These are phyloP conservation scores for Hydrolagus colliei DNA, from an alignment of 2,797 vertebrate genomes.

Conservation along the genomic window DNA sequence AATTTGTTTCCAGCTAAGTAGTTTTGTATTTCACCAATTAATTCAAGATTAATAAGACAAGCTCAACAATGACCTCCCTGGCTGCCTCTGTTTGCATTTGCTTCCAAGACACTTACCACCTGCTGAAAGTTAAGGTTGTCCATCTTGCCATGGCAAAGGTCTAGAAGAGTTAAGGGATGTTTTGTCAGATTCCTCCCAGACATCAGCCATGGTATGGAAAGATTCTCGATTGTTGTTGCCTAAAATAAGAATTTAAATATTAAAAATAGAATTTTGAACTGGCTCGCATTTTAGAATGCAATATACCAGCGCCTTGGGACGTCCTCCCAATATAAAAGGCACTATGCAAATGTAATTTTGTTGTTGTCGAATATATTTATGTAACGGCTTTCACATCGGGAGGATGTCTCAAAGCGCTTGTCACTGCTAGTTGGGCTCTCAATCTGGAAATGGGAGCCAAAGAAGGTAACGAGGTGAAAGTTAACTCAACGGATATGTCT, in stretches of 20 bases:
- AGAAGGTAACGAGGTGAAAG: too few relatives aligned
- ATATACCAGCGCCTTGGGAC: not conserved
- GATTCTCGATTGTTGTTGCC: constrained; percentile 42
- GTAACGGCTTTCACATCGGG: too few relatives aligned
- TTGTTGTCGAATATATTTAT: too few relatives aligned
- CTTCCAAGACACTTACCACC: constrained; percentile 41
- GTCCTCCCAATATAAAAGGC: too few relatives aligned
- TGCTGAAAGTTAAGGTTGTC: constrained; percentile 49
- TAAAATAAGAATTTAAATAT: constrained; percentile 32
- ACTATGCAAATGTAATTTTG: too few relatives aligned
- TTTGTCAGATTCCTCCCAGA: constrained; percentile 43
- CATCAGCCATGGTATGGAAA: constrained; percentile 45
- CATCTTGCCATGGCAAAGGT: constrained; percentile 47
- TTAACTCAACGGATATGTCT: too few relatives aligned
- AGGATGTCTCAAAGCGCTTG: too few relatives aligned
- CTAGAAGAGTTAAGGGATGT: constrained; percentile 43
- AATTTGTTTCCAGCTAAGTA: not conserved
- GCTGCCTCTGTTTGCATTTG: not conserved
- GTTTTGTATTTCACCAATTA: not conserved
- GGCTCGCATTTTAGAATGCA: not conserved
- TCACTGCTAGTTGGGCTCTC: too few relatives aligned
- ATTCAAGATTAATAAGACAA: not conserved
- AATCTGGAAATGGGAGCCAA: too few relatives aligned
- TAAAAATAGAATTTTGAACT: not conserved
- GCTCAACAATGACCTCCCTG: not conserved